Evolutionary conservation across 53 echinoderm and acorn worm genomes (phyloP).

Genomic region (Holothuria scabra): DNA sequence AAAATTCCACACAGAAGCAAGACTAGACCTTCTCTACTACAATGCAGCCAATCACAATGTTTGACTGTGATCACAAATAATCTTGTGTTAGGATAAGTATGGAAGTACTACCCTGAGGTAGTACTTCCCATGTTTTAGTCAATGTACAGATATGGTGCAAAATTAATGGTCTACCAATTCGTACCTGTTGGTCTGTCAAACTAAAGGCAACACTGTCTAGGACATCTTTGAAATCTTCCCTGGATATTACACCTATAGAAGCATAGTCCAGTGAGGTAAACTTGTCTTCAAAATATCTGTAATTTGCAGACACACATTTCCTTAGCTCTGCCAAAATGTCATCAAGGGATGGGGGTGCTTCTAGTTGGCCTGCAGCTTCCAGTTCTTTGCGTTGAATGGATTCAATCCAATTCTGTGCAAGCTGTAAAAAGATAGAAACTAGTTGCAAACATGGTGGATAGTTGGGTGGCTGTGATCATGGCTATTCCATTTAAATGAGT

Average conservation of each 20-base stretch:
- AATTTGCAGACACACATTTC: slow-evolving; percentile 68
- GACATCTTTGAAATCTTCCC: slow-evolving; percentile 82
- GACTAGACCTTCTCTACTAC: no score
- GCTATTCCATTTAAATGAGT: no score
- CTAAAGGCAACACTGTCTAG: slow-evolving; percentile 81
- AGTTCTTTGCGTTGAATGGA: slow-evolving; percentile 78
- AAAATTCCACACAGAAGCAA: no score
- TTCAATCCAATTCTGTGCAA: slow-evolving; percentile 94
- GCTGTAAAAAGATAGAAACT: slow-evolving; percentile 46
- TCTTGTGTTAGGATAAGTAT: no score
- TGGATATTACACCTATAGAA: slow-evolving; percentile 84
- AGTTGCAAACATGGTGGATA: no score
- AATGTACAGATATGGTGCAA: no score
- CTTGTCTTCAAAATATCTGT: slow-evolving; percentile 70
- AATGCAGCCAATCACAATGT: no score
- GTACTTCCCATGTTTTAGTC: no score
- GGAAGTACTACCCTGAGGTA: no score
- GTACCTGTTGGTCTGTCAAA: slow-evolving; percentile 78
- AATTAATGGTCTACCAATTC: not conserved
- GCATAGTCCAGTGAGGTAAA: slow-evolving; percentile 93
- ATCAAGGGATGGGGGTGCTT: slow-evolving; percentile 50
- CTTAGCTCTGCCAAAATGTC: slow-evolving; percentile 72
- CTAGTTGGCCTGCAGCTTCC: not conserved
- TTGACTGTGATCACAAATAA: no score
- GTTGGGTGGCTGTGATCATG: no score